Evolutionary conservation across 2,113 vertebrate species (phyloP), one percentile per base, ranked within the genome.

Genomic region (Amblyopsis rosae): DNA sequence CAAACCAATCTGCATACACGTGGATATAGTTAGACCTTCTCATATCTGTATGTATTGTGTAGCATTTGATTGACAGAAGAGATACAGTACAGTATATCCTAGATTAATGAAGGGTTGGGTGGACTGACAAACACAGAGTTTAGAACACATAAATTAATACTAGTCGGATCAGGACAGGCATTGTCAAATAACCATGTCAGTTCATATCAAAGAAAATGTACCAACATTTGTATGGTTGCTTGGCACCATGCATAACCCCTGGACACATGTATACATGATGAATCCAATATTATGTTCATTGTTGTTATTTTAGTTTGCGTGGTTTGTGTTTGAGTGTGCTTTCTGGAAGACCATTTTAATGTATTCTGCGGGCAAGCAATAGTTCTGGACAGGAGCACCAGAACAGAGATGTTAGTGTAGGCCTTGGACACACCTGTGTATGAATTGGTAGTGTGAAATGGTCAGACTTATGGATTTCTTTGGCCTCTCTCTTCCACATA

Each of bases 381-480:
- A 35, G 59, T 69, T 46, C 41, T 67, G 49, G 4, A 41, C 5
- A 41, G 69, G 62, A 82, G 32, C 17, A 57, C 73, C 64, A 26
- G 7, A 59, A 62, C 62, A 33, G 51, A 66, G 66, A 57, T 62
- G 71, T 12, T 77, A 67, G 54, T 59, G 50, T 49, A 57, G 33
- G 46, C 7, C 11, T 49, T 49, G 66, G 66, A 79, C 67, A 47
- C 72, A 77, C 66, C 81, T 50, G 69, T 70, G 48, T 54, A 84
- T 83, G 86, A 86, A 88, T 87, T 87, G 85, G 69, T 77, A 77
- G 75, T 73, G 83, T 82, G 82, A 35, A 53, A 35, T 59, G 48
- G 9, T 50, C 9, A 76, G 60, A 65, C n/a, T 77, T 70, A 81
- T 84, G 49, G 81, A 80, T 80, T 77, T 76, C 63, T 58, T 62